phyloP scores from a whole-genome alignment of 1,140 invertebrate genomes.

The Yoshiicerus persimilis region DNA sequence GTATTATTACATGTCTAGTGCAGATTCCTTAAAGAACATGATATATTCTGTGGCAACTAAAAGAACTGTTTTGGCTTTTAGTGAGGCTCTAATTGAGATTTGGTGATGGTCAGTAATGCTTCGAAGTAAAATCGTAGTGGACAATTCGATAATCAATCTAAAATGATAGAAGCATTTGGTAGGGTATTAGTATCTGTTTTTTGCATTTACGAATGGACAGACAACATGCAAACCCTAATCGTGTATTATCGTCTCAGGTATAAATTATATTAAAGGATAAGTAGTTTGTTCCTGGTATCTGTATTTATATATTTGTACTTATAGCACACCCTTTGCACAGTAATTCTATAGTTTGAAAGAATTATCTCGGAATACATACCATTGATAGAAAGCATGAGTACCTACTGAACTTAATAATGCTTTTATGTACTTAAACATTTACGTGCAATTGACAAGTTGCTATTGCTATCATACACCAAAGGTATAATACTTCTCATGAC shows the following conservation, averaged over 20 bases:
- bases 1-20: neutral
- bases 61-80: neutral
- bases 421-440: neutral
- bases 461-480: neutral
- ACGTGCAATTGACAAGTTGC: neutral
- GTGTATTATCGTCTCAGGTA: too few species aligned
- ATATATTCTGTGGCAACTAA: neutral
- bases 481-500: neutral
- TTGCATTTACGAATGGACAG: neutral
- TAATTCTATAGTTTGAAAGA: too few species aligned
- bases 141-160: slow-evolving; percentile 1
- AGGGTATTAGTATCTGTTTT: neutral
- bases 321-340: too few species aligned
- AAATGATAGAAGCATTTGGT: neutral
- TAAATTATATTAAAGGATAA: too few species aligned
- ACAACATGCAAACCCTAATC: neutral
- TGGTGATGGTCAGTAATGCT: neutral
- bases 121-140: neutral
- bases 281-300: too few species aligned
- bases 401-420: neutral
- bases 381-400: neutral
- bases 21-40: neutral
- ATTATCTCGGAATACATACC: too few species aligned
- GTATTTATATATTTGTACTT: too few species aligned
- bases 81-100: neutral